phyloP scores from a whole-genome alignment of 1,140 invertebrate species.

The Brachionus calyciflorus region DNA sequence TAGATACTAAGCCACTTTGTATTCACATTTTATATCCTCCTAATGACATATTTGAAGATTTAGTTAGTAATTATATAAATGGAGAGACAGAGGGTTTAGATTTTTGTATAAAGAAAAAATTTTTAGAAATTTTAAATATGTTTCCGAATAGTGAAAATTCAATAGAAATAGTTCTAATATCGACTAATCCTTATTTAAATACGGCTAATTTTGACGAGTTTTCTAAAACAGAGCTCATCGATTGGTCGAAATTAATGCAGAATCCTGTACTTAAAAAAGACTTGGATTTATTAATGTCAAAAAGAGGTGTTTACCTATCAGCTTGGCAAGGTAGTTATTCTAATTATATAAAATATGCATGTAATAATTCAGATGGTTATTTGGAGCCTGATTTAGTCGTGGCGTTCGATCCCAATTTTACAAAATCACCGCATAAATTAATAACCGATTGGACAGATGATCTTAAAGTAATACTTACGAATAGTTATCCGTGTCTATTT shows the following conservation, averaged over 20 bases:
- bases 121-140: conserved; percentile 40
- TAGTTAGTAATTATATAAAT: background rate
- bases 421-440: conserved; percentile 37
- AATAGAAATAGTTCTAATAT: conserved; percentile 2
- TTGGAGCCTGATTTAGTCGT: conserved; percentile 40
- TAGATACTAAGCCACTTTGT: background rate
- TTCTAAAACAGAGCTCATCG: background rate
- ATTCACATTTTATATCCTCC: conserved; percentile 44
- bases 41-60: conserved; percentile 5
- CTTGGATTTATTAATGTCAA: background rate
- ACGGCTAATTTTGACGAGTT: background rate
- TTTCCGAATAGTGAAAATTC: background rate
- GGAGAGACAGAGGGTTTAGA: background rate
- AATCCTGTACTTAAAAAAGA: conserved; percentile 18
- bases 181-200: conserved; percentile 1
- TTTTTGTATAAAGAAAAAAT: conserved; percentile 30
- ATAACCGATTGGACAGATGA: conserved; percentile 44
- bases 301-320: background rate
- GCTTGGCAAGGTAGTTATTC: conserved; percentile 45
- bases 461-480: conserved; percentile 19
- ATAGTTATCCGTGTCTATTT: conserved; percentile 31
- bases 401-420: conserved; percentile 38
- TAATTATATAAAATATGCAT: conserved; percentile 30
- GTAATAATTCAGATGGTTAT: conserved; percentile 13
- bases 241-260: conserved; percentile 9